phyloP scores from a whole-genome alignment of 92 coral and sea anemone genomes.

The Anthopleura xanthogrammica region DNA sequence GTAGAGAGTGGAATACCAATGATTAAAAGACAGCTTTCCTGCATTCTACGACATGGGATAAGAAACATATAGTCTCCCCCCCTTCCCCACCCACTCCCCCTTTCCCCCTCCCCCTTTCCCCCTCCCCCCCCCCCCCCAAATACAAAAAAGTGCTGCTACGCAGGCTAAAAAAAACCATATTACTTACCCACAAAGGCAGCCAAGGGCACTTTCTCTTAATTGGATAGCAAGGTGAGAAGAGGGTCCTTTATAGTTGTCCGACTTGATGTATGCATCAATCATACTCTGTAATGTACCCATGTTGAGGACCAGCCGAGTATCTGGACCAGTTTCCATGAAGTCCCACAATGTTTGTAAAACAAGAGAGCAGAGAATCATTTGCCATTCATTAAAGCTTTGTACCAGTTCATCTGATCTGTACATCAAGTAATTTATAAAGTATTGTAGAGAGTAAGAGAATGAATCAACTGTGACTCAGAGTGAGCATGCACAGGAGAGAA shows the following conservation, averaged over 20 bases:
- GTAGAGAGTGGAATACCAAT: no score
- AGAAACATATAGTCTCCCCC: no score
- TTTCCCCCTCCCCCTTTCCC: no score
- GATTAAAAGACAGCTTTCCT: no score
- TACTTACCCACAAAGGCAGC: conserved; percentile 35
- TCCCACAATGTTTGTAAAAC: conserved; percentile 26
- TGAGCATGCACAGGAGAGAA: no score
- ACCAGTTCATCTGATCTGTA: conserved; percentile 15
- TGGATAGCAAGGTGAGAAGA: neutral
- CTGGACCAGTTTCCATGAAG: conserved; percentile 44
- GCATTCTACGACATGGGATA: no score
- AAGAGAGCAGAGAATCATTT: conserved; percentile 12
- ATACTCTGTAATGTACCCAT: conserved; percentile 19
- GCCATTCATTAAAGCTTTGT: conserved; percentile 30
- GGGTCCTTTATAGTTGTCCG: neutral
- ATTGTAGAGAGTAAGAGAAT: no score
- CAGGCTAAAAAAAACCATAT: neutral
- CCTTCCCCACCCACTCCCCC: no score
- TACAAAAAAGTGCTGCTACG: no score
- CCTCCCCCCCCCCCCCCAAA: no score
- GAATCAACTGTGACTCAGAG: no score
- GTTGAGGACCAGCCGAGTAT: conserved; percentile 22
- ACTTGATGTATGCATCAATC: conserved; percentile 19
- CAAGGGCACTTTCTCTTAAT: conserved; percentile 28
- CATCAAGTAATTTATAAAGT: no score